Evolutionary conservation across 2,113 vertebrate species (phyloP).

Genomic region (Tautogolabrus adspersus): DNA sequence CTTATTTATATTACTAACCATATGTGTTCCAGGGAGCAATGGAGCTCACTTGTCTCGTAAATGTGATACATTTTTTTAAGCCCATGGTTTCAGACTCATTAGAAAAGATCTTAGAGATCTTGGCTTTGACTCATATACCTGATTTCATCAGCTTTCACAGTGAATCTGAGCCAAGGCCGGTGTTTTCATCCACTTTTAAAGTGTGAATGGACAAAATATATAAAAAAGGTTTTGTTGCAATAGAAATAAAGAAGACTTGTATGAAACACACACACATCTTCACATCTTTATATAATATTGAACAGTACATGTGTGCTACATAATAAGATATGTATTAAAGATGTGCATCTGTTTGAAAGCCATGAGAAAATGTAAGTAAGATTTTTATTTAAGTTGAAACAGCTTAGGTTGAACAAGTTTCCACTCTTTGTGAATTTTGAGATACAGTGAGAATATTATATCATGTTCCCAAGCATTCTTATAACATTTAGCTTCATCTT

Average conservation of each 20-base stretch:
- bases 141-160: slow-evolving; percentile 58
- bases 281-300: background rate
- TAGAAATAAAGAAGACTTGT: background rate
- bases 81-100: slow-evolving; percentile 70
- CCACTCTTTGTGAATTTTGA: too few relatives aligned
- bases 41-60: too few relatives aligned
- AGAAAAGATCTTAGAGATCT: slow-evolving; percentile 66
- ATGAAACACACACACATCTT: background rate
- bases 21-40: too few relatives aligned
- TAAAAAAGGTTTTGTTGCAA: too few relatives aligned
- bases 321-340: background rate
- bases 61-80: too few relatives aligned
- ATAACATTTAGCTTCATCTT: too few relatives aligned
- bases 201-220: slow-evolving; percentile 10
- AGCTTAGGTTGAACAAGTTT: too few relatives aligned
- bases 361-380: too few relatives aligned
- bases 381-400: too few relatives aligned
- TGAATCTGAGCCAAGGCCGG: slow-evolving; percentile 12
- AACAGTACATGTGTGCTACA: background rate
- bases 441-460: too few relatives aligned
- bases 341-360: too few relatives aligned
- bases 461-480: too few relatives aligned
- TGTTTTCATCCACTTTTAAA: slow-evolving; percentile 3
- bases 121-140: slow-evolving; percentile 62
- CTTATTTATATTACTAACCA: slow-evolving; percentile 1